Evolutionary conservation across 2,888 invertebrate species (phyloP).

Genomic region (Lithophane semibrunnea): DNA sequence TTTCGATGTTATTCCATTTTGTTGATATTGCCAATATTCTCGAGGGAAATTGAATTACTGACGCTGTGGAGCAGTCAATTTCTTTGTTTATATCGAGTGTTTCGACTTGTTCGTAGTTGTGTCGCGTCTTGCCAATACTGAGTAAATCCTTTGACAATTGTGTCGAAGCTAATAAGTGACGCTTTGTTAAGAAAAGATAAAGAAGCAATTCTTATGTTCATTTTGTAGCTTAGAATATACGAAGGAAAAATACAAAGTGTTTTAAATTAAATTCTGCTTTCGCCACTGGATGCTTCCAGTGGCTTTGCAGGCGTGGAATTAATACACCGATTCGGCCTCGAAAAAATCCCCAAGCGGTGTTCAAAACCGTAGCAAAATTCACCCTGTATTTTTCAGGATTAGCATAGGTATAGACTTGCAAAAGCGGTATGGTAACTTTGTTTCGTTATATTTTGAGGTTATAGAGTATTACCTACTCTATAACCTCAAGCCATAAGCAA

Average conservation of each 20-base stretch:
- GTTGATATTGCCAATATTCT: conserved; percentile 80
- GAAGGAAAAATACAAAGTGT: conserved; percentile 19
- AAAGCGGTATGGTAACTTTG: conserved; percentile 25
- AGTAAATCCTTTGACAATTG: conserved; percentile 42
- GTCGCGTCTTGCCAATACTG: conserved; percentile 29
- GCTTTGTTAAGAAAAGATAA: conserved; percentile 34
- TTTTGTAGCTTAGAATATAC: conserved; percentile 15
- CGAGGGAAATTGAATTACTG: conserved; percentile 80
- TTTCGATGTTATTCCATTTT: conserved; percentile 75
- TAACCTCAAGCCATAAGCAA: too few relatives aligned
- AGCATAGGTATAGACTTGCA: conserved; percentile 46
- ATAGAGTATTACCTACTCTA: too few relatives aligned
- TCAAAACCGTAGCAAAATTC: conserved; percentile 48
- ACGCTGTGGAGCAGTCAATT: conserved; percentile 65
- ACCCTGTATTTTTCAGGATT: conserved; percentile 49
- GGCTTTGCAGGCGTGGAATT: conserved; percentile 53
- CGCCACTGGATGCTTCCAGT: conserved; percentile 26
- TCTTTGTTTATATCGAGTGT: conserved; percentile 62
- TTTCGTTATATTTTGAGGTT: conserved; percentile 17
- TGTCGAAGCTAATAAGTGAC: conserved; percentile 40
- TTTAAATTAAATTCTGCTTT: conserved; percentile 52
- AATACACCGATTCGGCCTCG: conserved; percentile 47
- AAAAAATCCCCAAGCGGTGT: conserved; percentile 50
- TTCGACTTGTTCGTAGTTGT: conserved; percentile 42
- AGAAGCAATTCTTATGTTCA: conserved; percentile 17